These are phyloP conservation scores for Eurytoma californica DNA, from an alignment of 2,888 invertebrate species.

Conservation along the genomic window DNA sequence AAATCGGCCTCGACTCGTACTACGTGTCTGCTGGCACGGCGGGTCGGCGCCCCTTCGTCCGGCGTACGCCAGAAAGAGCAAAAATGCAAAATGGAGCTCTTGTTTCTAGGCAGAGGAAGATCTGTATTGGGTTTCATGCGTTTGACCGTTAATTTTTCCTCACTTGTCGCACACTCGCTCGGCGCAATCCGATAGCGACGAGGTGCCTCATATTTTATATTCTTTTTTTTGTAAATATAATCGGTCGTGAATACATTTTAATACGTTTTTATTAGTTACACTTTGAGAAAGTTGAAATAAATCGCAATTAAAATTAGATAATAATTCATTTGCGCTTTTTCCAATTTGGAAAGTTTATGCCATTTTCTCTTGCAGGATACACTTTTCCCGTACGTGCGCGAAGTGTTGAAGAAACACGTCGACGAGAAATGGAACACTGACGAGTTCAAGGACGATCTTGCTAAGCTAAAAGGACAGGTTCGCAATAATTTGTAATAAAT, in stretches of 20 bases:
- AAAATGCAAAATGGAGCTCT: conserved; percentile 40
- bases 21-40: not conserved
- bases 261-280: not conserved
- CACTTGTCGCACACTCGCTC: not conserved
- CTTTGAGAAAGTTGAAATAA: not conserved
- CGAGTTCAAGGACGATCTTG: conserved; percentile 82
- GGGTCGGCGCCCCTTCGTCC: too few species aligned
- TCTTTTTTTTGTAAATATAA: not conserved
- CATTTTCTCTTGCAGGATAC: conserved; percentile 79
- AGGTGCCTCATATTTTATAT: not conserved
- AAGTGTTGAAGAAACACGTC: conserved; percentile 84
- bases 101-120: conserved; percentile 48
- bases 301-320: not conserved
- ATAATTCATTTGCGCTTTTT: not conserved
- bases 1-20: not conserved
- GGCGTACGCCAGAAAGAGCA: conserved; percentile 23
- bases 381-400: conserved; percentile 85
- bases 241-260: not conserved
- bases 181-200: conserved; percentile 10
- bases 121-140: conserved; percentile 39
- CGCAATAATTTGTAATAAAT: conserved; percentile 55
- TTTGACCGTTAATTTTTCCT: conserved; percentile 3
- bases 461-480: conserved; percentile 80
- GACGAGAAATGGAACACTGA: conserved; percentile 83
- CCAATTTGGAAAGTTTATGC: not conserved